These are phyloP conservation scores for Setipinna tenuifilis DNA, from an alignment of 2,797 vertebrate species.

Conservation along the genomic window DNA sequence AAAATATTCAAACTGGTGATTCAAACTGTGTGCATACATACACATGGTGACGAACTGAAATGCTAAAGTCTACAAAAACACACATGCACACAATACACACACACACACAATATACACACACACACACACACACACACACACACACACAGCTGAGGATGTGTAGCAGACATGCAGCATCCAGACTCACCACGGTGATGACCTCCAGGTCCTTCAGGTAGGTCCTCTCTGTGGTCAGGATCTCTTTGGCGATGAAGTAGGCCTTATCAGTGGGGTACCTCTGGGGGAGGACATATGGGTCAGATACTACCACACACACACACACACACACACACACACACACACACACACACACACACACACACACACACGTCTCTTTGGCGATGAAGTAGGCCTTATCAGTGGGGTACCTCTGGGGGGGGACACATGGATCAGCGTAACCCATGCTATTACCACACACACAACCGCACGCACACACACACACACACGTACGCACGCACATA, in stretches of 20 bases:
- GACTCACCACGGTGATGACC: conserved; percentile 93
- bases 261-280: conserved; percentile 80
- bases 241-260: conserved; percentile 96
- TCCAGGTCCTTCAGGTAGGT: conserved; percentile 96
- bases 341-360: not conserved
- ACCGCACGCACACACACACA: not conserved
- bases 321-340: not conserved
- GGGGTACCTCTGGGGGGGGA: conserved; percentile 75
- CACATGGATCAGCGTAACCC: not conserved
- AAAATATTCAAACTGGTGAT: not conserved
- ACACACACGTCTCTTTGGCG: conserved; percentile 92
- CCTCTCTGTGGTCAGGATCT: conserved; percentile 95
- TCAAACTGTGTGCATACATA: not conserved
- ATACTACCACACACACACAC: not conserved
- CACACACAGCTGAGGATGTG: not conserved
- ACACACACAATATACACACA: not conserved
- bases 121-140: not conserved
- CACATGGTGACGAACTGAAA: too few relatives aligned
- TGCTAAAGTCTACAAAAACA: too few relatives aligned
- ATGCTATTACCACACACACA: not conserved
- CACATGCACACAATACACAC: too few relatives aligned
- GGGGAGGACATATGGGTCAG: too few relatives aligned
- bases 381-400: conserved; percentile 93
- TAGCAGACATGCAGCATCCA: conserved; percentile 23
- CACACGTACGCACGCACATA: not conserved